A percentile compares a stretch with the other conserved stretches of the same genome.
Conservation (phyloP, 2,797 vertebrate genomes). For the Erethizon dorsatum region DNA sequence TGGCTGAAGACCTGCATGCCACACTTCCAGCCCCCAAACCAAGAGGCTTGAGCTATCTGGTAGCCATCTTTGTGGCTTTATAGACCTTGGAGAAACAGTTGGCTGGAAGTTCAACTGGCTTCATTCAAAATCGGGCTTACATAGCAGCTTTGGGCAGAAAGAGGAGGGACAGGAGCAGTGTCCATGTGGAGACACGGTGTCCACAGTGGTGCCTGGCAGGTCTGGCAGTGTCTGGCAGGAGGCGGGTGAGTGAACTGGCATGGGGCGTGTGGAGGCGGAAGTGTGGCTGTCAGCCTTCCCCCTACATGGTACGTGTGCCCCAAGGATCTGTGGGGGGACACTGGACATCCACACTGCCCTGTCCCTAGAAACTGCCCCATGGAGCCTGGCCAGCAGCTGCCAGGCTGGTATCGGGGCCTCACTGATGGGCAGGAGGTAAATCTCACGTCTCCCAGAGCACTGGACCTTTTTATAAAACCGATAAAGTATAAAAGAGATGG, state of each 20-base stretch:
- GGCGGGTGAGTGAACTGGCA: no score
- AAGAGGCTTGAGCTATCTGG: no score
- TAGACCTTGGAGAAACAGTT: not conserved
- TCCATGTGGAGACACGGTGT: fast-evolving
- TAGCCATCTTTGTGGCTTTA: not conserved
- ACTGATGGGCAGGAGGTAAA: not conserved
- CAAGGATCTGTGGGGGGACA: not conserved
- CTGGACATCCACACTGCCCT: not conserved
- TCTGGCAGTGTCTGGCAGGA: not conserved
- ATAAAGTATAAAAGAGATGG: not conserved
- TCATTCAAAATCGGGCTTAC: not conserved
- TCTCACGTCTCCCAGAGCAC: not conserved
- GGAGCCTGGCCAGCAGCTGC: not conserved
- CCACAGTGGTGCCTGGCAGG: no score
- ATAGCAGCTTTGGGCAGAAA: not conserved
- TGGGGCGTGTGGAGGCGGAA: not conserved
- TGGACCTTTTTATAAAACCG: not conserved
- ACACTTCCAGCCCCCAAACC: no score
- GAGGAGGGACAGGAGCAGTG: fast-evolving
- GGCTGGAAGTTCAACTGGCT: not conserved
- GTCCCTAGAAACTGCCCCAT: not conserved
- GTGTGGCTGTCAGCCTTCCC: not conserved
- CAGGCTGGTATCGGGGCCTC: not conserved
- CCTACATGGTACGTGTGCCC: not conserved
- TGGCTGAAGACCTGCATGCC: not conserved